Evolutionary conservation across 2,797 vertebrate species (phyloP), one percentile per base, ranked within the genome.

Genomic region (Psittacula echo): DNA sequence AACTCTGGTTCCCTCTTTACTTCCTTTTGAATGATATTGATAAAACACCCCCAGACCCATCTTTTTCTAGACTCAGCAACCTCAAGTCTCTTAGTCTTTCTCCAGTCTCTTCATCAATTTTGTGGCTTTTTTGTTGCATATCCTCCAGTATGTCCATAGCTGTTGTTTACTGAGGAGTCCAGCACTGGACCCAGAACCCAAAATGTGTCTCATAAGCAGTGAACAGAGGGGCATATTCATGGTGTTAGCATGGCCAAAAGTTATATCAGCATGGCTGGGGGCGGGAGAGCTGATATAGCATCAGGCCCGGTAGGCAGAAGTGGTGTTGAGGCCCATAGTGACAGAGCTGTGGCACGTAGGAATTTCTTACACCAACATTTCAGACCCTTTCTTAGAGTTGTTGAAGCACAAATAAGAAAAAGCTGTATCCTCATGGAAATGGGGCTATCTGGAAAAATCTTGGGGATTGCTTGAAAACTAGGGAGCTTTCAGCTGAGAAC

Each of bases 331-430:
- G 10, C 10, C n/a, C 22, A 34, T 24, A 24, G 22, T 37, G 9
- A 58, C 56, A 3, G 13, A 7, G 51, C 42, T 18, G 27, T 13
- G 18, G 39, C 22, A 0, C 2, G n/a, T 48, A 8, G 51, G 11
- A 3, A 27, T 62, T 13, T 15, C 61, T 54, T 18, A 48, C 41
- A 0, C 29, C 0, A 72, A 7, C 5, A 5, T 11, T 9, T 1
- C 3, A 1, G 48, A 17, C 9, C 18, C 10, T 41, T 51, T n/a
- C 30, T 48, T 37, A 16, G 19, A 13, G 16, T 30, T 30, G 9
- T 3, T 22, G 58, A 54, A 37, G 18, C 22, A 3, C 16, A 10
- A 18, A 2, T 8, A 30, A 10, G 20, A 8, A 27, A 42, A n/a
- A 70, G 8, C 8, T 20, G 12, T 10, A 4, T 23, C 10, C 24